phyloP scores from a whole-genome alignment of 2,888 invertebrate species.

The Diplolepis rosae region DNA sequence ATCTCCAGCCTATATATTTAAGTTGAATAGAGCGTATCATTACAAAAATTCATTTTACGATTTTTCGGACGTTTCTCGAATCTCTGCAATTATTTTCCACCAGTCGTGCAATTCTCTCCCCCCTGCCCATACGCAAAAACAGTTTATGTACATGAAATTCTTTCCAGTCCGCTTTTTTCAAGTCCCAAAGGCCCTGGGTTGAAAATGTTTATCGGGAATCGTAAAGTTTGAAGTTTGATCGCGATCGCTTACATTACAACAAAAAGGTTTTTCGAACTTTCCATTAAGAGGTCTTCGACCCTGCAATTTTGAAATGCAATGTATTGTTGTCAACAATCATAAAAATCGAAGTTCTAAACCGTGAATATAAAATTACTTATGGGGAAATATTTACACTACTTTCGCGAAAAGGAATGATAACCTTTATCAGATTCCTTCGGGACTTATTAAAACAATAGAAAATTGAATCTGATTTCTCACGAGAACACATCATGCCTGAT shows the following conservation, averaged over 20 bases:
- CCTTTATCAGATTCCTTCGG: neutral
- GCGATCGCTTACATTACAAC: neutral
- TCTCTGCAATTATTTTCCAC: conserved; percentile 33
- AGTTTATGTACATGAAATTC: conserved; percentile 1
- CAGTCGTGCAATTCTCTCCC: conserved; percentile 36
- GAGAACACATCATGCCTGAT: conserved; percentile 5
- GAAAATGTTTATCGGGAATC: conserved; percentile 24
- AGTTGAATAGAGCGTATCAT: conserved; percentile 53
- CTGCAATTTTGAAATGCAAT: too few species aligned
- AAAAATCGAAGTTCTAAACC: too few species aligned
- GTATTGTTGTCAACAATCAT: too few species aligned
- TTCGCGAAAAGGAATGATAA: neutral
- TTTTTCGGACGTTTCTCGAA: conserved; percentile 44
- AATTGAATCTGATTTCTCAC: conserved; percentile 21
- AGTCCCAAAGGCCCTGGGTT: neutral
- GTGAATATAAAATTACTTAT: too few species aligned
- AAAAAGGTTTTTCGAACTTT: neutral
- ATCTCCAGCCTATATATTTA: conserved; percentile 47
- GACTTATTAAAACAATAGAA: neutral
- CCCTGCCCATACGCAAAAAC: neutral
- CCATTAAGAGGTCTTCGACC: neutral
- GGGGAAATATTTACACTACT: neutral
- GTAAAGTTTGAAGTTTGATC: conserved; percentile 21
- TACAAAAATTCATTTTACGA: conserved; percentile 56
- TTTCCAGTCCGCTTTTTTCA: conserved; percentile 7